phyloP scores from a whole-genome alignment of 2,888 invertebrate species.

The Pheosia gnoma region DNA sequence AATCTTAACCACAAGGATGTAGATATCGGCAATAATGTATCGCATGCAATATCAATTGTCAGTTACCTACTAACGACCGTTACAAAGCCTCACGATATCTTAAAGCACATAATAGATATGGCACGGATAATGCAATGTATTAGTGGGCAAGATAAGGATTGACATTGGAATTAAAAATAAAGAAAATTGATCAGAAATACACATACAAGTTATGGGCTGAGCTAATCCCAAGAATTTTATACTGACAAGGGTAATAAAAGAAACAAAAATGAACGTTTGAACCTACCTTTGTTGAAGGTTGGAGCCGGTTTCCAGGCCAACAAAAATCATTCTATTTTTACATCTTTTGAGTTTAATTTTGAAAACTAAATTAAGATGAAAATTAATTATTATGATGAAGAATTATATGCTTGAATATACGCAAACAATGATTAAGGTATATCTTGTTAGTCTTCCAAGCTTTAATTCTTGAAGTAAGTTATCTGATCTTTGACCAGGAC shows the following conservation, averaged over 20 bases:
- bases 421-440: not conserved
- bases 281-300: not conserved
- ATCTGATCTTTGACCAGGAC: slow-evolving; percentile 1
- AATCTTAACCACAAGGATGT: slow-evolving; percentile 39
- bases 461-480: no score
- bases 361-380: no score
- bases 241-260: not conserved
- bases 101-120: not conserved
- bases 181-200: not conserved
- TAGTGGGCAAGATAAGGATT: not conserved
- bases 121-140: not conserved
- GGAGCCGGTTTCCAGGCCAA: not conserved
- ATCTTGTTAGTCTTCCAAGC: no score
- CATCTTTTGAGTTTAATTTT: no score
- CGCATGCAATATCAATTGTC: slow-evolving; percentile 28
- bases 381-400: no score
- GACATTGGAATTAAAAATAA: not conserved
- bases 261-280: not conserved
- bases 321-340: no score
- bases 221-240: not conserved
- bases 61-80: not conserved
- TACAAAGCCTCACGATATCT: slow-evolving; percentile 1
- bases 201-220: not conserved
- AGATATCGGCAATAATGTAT: slow-evolving; percentile 28
- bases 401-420: no score